phyloP scores from a whole-genome alignment of 2,113 vertebrate species.

The Gnathonemus longibarbis region DNA sequence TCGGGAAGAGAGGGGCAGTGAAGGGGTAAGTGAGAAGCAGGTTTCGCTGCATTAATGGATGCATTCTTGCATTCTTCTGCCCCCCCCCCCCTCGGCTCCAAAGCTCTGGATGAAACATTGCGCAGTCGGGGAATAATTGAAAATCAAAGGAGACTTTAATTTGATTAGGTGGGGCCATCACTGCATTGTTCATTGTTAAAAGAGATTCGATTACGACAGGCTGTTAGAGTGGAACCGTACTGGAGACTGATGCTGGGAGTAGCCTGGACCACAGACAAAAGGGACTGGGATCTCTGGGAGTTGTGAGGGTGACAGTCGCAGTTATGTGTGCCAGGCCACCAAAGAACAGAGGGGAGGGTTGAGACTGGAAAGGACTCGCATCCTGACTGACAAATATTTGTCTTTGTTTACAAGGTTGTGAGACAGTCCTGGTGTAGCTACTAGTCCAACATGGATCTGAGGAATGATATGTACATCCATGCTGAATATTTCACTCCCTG shows the following conservation, averaged over 20 bases:
- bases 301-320: neutral
- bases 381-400: neutral
- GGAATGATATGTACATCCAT: neutral
- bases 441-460: neutral
- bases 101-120: slow-evolving; percentile 60
- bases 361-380: neutral
- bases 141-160: slow-evolving; percentile 94
- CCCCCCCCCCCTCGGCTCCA: slow-evolving; percentile 30
- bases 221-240: slow-evolving; percentile 71
- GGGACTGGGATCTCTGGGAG: neutral
- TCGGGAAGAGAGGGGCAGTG: neutral
- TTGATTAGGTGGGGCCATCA: slow-evolving; percentile 77
- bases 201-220: slow-evolving; percentile 83
- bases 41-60: neutral
- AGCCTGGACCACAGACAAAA: slow-evolving; percentile 21
- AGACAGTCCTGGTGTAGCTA: neutral
- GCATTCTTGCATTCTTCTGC: neutral
- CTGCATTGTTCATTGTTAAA: slow-evolving; percentile 82
- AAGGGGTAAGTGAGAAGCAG: slow-evolving; percentile 4
- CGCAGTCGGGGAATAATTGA: slow-evolving; percentile 75
- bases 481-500: neutral
- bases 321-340: neutral
- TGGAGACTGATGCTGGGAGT: slow-evolving; percentile 44
- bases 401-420: neutral
- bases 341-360: neutral